Evolutionary conservation across 2,797 vertebrate genomes (phyloP).

Genomic region (Liasis olivaceus): DNA sequence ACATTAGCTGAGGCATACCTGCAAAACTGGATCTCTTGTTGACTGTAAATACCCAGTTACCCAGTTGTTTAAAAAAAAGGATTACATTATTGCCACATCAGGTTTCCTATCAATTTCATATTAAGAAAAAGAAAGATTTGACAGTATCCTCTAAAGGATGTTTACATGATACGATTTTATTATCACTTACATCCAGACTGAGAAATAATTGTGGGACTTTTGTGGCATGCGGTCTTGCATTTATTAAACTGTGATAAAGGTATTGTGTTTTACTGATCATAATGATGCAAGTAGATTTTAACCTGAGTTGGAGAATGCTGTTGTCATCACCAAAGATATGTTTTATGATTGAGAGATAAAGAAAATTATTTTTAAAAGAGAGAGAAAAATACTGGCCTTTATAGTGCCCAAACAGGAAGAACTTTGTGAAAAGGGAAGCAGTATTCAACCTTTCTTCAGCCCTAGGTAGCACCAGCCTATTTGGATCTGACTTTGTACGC

Average conservation of each 20-base stretch:
- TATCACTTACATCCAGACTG: neutral
- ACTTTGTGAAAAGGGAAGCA: neutral
- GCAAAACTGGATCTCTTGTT: neutral
- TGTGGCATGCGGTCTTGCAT: too few relatives aligned
- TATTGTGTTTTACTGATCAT: too few relatives aligned
- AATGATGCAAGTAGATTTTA: too few relatives aligned
- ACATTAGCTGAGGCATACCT: neutral
- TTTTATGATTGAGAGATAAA: too few relatives aligned
- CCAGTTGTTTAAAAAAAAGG: neutral
- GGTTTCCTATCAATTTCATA: conserved; percentile 17
- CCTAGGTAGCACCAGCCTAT: too few relatives aligned
- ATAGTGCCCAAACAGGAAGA: neutral
- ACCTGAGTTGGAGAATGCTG: too few relatives aligned
- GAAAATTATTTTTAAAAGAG: neutral
- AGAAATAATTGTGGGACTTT: too few relatives aligned
- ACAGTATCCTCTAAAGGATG: neutral
- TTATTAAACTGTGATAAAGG: too few relatives aligned
- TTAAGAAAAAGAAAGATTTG: conserved; percentile 13
- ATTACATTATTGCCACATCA: neutral
- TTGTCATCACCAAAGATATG: too few relatives aligned
- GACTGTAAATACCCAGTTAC: neutral
- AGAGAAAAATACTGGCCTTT: neutral
- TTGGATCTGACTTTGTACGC: neutral
- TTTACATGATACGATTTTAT: neutral
- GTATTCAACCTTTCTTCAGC: too few relatives aligned